Evolutionary conservation across 2,888 invertebrate species (phyloP).

Genomic region (Imbricaverruca yamaguchii): DNA sequence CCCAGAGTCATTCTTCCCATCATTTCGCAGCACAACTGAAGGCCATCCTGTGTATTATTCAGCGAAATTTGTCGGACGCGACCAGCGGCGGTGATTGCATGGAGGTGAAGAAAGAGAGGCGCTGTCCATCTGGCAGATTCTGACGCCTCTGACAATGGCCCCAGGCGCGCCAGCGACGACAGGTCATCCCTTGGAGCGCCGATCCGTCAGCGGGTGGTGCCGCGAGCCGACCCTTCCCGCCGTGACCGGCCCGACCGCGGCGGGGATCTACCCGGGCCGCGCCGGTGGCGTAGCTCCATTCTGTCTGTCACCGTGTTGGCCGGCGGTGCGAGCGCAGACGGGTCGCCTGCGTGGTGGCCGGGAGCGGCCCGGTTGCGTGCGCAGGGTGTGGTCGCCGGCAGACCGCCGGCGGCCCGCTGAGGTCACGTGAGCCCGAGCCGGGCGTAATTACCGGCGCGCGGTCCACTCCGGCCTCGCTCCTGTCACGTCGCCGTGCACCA

Average conservation of each 20-base stretch:
- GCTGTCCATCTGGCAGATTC: too few relatives aligned
- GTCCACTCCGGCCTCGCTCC: background rate
- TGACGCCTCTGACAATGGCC: too few relatives aligned
- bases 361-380: background rate
- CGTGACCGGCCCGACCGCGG: background rate
- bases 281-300: background rate
- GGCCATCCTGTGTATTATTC: too few relatives aligned
- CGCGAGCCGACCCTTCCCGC: background rate
- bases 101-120: too few relatives aligned
- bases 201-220: background rate
- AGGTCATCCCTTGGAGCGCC: too few relatives aligned
- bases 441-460: background rate
- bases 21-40: too few relatives aligned
- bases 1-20: too few relatives aligned
- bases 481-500: background rate
- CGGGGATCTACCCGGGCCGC: background rate
- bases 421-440: background rate
- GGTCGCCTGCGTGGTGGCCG: too few relatives aligned
- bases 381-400: background rate
- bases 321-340: background rate
- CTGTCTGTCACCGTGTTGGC: background rate
- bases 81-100: too few relatives aligned
- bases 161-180: too few relatives aligned
- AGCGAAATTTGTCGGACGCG: too few relatives aligned
- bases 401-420: background rate